A percentile compares a stretch with the other conserved stretches of the same genome.
Conservation (phyloP, 2,113 vertebrate genomes). For the Herpailurus yagouaroundi region DNA sequence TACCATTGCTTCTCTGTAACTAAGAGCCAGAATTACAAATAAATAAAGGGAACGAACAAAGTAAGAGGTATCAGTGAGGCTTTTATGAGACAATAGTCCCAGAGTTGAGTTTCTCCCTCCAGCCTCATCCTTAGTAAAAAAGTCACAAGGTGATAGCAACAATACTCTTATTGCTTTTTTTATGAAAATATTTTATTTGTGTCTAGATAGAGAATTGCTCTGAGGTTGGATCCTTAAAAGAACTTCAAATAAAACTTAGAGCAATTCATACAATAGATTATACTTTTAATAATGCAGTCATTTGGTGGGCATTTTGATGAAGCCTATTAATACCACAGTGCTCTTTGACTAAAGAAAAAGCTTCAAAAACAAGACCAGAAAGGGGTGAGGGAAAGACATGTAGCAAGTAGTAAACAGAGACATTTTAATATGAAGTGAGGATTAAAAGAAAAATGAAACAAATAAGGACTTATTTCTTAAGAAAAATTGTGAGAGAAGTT, state of each 20-base stretch:
- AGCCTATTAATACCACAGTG: not conserved
- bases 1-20: not conserved
- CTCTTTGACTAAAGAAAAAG: not conserved
- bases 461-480: not conserved
- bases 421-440: not conserved
- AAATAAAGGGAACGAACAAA: not conserved
- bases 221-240: not conserved
- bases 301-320: not conserved
- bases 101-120: not conserved
- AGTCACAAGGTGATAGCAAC: not conserved
- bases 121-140: not conserved
- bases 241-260: not conserved
- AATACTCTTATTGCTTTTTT: not conserved
- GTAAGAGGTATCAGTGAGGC: not conserved
- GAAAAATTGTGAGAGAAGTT: not conserved
- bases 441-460: not conserved
- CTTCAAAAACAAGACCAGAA: not conserved
- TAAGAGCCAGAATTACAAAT: not conserved
- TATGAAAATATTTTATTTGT: constrained; percentile 18
- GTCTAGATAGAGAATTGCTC: not conserved
- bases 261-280: not conserved
- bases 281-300: not conserved
- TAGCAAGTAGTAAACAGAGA: not conserved
- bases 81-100: not conserved
- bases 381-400: not conserved